Percentiles rank a stretch among this genome's conserved stretches.
Evolutionary conservation across 2,888 invertebrate genomes (phyloP).

Genomic region (Drosophila testacea): DNA sequence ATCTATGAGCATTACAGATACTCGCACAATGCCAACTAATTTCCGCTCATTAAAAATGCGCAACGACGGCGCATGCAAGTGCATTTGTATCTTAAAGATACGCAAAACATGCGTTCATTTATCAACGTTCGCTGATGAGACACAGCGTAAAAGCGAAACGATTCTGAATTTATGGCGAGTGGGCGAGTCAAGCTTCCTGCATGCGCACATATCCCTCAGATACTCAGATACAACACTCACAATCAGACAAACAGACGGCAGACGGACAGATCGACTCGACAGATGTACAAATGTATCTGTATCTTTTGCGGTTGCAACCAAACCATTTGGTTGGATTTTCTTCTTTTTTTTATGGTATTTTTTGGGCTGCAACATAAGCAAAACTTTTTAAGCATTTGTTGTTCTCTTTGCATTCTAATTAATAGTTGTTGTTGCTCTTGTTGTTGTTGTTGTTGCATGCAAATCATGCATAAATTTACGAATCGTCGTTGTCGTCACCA

Average conservation of each 20-base stretch:
- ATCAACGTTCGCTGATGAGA: conserved; percentile 45
- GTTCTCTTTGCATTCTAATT: conserved; percentile 59
- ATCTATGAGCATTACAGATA: conserved; percentile 25
- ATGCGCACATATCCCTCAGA: conserved; percentile 41
- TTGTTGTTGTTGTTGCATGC: conserved; percentile 55
- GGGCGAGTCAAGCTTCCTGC: conserved; percentile 70
- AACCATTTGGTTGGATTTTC: conserved; percentile 2
- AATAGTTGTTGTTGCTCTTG: conserved; percentile 41
- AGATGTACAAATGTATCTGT: conserved; percentile 23
- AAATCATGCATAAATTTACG: conserved; percentile 69
- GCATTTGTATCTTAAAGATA: conserved; percentile 70
- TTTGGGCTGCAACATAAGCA: conserved; percentile 32
- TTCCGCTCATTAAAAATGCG: conserved; percentile 78
- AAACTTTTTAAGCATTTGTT: conserved; percentile 19
- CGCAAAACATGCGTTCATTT: conserved; percentile 72
- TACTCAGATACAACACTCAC: conserved; percentile 14
- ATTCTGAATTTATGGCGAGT: conserved; percentile 68
- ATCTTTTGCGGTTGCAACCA: conserved; percentile 23
- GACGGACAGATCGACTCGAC: conserved; percentile 3
- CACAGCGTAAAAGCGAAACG: conserved; percentile 24
- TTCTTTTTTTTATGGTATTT: conserved; percentile 6
- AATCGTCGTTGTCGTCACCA: conserved; percentile 46
- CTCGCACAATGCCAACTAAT: conserved; percentile 71
- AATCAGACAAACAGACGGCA: neutral
- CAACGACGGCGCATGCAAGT: conserved; percentile 46